phyloP scores from a whole-genome alignment of 2,113 vertebrate genomes.

The Lycocorax pyrrhopterus region DNA sequence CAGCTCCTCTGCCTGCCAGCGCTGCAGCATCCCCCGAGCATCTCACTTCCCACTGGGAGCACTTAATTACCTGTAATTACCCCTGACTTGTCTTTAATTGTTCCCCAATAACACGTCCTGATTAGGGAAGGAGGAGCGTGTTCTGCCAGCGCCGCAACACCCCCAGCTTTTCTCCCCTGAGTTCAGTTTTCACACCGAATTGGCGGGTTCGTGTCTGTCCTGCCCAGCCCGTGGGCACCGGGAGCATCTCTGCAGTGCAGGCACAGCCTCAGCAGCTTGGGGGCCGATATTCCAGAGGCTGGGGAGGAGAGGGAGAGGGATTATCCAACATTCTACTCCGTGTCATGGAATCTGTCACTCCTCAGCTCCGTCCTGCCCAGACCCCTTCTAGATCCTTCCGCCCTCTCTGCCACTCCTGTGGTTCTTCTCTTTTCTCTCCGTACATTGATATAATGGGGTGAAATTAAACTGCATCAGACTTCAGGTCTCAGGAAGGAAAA shows the following conservation, averaged over 20 bases:
- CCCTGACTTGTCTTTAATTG: slow-evolving; percentile 6
- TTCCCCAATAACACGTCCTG: neutral
- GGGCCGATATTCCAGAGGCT: neutral
- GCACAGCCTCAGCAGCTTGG: neutral
- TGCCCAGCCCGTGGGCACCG: neutral
- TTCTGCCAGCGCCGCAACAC: neutral
- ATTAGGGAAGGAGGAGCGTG: neutral
- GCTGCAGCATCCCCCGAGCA: neutral
- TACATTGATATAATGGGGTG: neutral
- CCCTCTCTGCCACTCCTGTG: neutral
- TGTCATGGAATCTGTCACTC: neutral
- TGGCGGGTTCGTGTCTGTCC: neutral
- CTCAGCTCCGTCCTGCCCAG: neutral
- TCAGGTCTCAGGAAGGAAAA: neutral
- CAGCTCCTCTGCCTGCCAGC: neutral
- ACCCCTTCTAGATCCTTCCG: neutral
- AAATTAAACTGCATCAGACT: neutral
- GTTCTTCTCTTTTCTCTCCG: neutral
- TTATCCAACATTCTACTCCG: rapidly evolving
- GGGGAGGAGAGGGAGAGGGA: neutral
- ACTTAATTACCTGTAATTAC: slow-evolving; percentile 14
- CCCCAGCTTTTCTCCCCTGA: neutral
- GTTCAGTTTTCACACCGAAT: neutral
- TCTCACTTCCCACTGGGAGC: neutral
- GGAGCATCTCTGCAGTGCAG: neutral